Evolutionary conservation across 2,113 vertebrate species (phyloP).

Genomic region (Leptosomus discolor): DNA sequence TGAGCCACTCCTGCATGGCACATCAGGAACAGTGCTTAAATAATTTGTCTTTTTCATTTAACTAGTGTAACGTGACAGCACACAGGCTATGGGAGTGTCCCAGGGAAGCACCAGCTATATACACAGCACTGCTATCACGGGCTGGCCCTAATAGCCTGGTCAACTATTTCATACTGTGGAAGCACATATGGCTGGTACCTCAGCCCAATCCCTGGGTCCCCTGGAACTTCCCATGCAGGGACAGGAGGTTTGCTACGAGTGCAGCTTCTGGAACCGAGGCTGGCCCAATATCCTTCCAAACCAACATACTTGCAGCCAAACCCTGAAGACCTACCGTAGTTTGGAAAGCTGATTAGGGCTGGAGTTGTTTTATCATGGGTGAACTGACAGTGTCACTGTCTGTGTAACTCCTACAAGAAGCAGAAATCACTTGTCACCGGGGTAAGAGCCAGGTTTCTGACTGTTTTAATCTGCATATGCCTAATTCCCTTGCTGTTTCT

Average conservation of each 20-base stretch:
- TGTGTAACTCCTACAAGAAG: not conserved
- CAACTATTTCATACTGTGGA: fast-evolving
- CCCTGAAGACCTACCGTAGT: fast-evolving
- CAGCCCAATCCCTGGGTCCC: fast-evolving
- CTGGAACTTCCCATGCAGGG: not conserved
- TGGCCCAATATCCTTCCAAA: not conserved
- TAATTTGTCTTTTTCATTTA: not conserved
- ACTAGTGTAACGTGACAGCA: not conserved
- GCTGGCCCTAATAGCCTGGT: not conserved
- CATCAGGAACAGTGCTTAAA: not conserved
- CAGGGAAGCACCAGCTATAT: not conserved
- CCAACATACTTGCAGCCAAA: not conserved
- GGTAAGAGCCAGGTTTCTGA: not conserved
- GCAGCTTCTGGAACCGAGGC: not conserved
- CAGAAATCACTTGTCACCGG: not conserved
- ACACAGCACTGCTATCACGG: fast-evolving
- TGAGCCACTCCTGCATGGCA: not conserved
- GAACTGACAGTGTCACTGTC: not conserved
- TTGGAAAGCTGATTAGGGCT: not conserved
- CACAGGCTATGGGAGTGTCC: not conserved
- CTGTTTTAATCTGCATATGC: fast-evolving
- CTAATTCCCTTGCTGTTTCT: not conserved
- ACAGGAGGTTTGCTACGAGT: not conserved
- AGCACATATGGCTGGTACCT: not conserved
- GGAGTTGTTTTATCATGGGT: not conserved